Evolutionary conservation across 2,888 invertebrate species (phyloP).

Genomic region (Phortica magna): DNA sequence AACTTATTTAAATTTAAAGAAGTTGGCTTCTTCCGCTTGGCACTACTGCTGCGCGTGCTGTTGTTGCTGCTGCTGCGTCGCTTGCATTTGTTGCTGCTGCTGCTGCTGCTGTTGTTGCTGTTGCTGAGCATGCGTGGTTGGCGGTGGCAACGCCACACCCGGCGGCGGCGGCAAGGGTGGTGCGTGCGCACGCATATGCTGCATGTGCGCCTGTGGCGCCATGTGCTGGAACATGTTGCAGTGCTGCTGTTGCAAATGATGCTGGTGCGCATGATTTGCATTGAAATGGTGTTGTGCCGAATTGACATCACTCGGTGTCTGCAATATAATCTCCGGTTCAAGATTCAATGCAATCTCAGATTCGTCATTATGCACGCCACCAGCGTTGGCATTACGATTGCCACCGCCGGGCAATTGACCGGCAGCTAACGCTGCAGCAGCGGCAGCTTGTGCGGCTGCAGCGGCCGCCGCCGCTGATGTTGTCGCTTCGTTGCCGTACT

Average conservation of each 20-base stretch:
- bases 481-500: conserved; percentile 65
- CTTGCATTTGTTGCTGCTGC: conserved; percentile 54
- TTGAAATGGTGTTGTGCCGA: conserved; percentile 60
- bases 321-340: conserved; percentile 73
- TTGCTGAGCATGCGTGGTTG: conserved; percentile 54
- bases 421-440: conserved; percentile 59
- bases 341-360: conserved; percentile 69
- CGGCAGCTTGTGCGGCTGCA: conserved; percentile 50
- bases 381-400: conserved; percentile 46
- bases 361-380: conserved; percentile 55
- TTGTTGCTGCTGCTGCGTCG: conserved; percentile 43
- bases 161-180: conserved; percentile 64
- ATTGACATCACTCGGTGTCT: conserved; percentile 71
- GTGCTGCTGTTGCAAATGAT: conserved; percentile 68
- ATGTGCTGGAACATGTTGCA: conserved; percentile 75
- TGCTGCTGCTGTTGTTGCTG: conserved; percentile 56
- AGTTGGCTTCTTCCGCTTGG: conserved; percentile 42
- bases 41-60: conserved; percentile 42
- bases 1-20: conserved; percentile 62
- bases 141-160: conserved; percentile 54
- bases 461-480: conserved; percentile 45
- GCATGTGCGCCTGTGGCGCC: conserved; percentile 75
- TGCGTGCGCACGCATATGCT: conserved; percentile 70
- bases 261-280: conserved; percentile 65
- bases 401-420: not conserved